phyloP scores from a whole-genome alignment of 2,888 invertebrate species.

The Dascillus cervinus region DNA sequence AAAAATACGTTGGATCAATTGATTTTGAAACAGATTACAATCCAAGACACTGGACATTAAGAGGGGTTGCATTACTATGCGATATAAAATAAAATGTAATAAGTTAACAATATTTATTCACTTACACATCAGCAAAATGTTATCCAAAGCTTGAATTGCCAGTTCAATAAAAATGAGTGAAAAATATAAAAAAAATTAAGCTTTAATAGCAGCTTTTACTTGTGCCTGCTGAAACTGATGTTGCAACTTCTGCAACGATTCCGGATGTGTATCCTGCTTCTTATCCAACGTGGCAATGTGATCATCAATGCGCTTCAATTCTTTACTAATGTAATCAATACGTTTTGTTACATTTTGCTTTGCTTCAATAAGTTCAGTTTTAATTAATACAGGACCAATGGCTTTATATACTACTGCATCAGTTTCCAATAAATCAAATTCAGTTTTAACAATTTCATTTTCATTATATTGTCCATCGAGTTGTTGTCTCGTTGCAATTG shows the following conservation, averaged over 20 bases:
- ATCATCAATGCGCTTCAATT: slow-evolving; percentile 70
- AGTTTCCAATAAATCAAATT: slow-evolving; percentile 72
- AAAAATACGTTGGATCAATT: slow-evolving; percentile 91
- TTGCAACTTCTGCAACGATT: slow-evolving; percentile 57
- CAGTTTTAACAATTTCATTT: slow-evolving; percentile 88
- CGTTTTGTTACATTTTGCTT: slow-evolving; percentile 89
- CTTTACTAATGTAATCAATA: slow-evolving; percentile 81
- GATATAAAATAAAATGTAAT: slow-evolving; percentile 82
- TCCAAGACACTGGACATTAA: slow-evolving; percentile 89
- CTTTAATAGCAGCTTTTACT: slow-evolving; percentile 47
- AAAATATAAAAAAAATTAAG: slow-evolving; percentile 21
- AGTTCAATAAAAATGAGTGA: too few relatives aligned
- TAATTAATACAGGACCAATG: slow-evolving; percentile 91
- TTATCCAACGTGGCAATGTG: slow-evolving; percentile 63
- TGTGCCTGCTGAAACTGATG: slow-evolving; percentile 56
- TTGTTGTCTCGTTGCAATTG: slow-evolving; percentile 70
- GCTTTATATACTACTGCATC: slow-evolving; percentile 86
- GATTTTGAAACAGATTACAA: slow-evolving; percentile 90
- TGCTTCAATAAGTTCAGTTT: slow-evolving; percentile 88
- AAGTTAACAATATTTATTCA: too few relatives aligned
- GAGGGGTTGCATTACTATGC: slow-evolving; percentile 93
- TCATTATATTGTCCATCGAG: slow-evolving; percentile 90
- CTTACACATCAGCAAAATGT: too few relatives aligned
- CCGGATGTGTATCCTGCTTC: slow-evolving; percentile 65
- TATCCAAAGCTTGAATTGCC: too few relatives aligned